Evolutionary conservation across 2,888 invertebrate species (phyloP).

Genomic region (Chrysolina oricalcia): DNA sequence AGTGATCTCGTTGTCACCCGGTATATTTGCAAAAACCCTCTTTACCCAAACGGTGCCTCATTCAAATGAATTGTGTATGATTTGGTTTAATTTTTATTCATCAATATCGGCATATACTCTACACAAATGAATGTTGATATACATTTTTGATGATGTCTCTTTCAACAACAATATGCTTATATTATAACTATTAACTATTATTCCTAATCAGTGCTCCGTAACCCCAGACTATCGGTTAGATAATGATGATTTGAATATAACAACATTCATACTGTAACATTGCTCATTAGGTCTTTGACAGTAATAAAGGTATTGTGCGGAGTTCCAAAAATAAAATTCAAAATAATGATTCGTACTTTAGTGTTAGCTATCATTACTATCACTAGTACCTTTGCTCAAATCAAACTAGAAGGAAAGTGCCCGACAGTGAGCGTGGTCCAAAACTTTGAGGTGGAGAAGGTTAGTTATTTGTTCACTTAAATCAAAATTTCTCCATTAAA

Average conservation of each 20-base stretch:
- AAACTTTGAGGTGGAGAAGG: constrained; percentile 76
- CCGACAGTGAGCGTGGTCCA: constrained; percentile 77
- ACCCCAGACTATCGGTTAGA: background rate
- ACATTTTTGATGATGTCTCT: background rate
- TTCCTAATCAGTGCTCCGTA: constrained; percentile 8
- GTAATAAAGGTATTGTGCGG: background rate
- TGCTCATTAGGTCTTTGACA: background rate
- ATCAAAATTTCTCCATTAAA: too few species aligned
- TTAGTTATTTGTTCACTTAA: constrained; percentile 60
- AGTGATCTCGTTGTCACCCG: too few species aligned
- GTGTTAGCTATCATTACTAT: background rate
- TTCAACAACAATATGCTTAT: background rate
- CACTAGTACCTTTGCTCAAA: constrained; percentile 71
- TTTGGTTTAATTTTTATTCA: too few species aligned
- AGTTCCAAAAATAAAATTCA: background rate
- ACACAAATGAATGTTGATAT: too few species aligned
- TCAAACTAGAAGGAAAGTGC: constrained; percentile 78
- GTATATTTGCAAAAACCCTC: too few species aligned
- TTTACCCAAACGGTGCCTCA: too few species aligned
- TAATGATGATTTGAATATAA: background rate
- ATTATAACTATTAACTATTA: background rate
- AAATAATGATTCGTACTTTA: constrained; percentile 3
- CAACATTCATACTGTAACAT: background rate
- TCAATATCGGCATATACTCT: too few species aligned
- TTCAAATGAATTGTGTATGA: too few species aligned